Evolutionary conservation across 2,888 invertebrate species (phyloP).

Genomic region (Ochlodes sylvanus): DNA sequence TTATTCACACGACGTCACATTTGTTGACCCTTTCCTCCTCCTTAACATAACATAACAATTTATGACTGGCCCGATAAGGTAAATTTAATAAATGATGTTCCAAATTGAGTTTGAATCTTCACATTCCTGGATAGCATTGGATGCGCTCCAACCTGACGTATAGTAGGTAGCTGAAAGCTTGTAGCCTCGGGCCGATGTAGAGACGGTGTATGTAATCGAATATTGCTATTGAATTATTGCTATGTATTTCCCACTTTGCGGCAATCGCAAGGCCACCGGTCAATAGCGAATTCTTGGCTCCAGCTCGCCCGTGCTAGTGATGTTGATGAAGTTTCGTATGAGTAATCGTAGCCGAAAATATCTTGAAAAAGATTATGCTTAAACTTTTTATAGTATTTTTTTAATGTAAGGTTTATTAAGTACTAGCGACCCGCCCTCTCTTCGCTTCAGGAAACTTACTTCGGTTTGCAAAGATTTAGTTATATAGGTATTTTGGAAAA

Average conservation of each 20-base stretch:
- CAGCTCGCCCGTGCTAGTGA: constrained; percentile 3
- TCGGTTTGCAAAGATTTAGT: too few species aligned
- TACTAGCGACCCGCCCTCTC: too few species aligned
- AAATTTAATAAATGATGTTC: not conserved
- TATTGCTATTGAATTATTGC: not conserved
- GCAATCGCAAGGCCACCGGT: constrained; percentile 19
- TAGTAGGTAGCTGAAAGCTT: not conserved
- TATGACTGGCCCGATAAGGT: too few species aligned
- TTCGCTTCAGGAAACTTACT: too few species aligned
- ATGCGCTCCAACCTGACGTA: not conserved
- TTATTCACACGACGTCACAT: too few species aligned
- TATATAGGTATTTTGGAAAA: too few species aligned
- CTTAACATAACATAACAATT: too few species aligned
- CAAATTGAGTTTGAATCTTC: constrained; percentile 1
- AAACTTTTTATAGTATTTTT: too few species aligned
- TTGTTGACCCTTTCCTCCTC: too few species aligned
- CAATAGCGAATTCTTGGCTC: constrained; percentile 33
- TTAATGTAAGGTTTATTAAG: too few species aligned
- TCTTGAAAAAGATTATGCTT: not conserved
- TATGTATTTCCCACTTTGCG: constrained; percentile 7
- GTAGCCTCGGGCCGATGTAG: not conserved
- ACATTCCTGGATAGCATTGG: not conserved
- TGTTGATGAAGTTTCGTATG: not conserved
- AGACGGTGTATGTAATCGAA: not conserved
- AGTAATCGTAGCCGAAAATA: not conserved